Conservation (phyloP, 2,888 invertebrate genomes). For the Caenorhabditis zanzibari region DNA sequence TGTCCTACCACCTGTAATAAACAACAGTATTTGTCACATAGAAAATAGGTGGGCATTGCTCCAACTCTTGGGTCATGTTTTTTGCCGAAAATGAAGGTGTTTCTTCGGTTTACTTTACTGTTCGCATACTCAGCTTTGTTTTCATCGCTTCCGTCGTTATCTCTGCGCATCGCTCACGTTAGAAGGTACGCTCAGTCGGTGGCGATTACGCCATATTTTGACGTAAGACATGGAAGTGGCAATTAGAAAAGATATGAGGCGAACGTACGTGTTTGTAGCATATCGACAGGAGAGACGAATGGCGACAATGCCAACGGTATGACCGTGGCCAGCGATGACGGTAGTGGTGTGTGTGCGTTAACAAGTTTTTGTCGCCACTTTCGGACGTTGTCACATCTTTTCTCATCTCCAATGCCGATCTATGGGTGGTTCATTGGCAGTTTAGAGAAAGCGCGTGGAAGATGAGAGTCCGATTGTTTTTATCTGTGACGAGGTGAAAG, state of each 20-base stretch:
- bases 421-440: conserved; percentile 48
- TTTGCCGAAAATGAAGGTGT: too few relatives aligned
- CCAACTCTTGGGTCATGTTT: too few relatives aligned
- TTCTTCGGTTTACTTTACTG: too few relatives aligned
- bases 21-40: too few relatives aligned
- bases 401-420: conserved; percentile 32
- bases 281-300: conserved; percentile 49
- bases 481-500: conserved; percentile 5
- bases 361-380: conserved; percentile 60
- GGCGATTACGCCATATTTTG: conserved; percentile 67
- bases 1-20: too few relatives aligned
- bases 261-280: conserved; percentile 57
- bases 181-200: conserved; percentile 36
- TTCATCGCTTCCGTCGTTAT: conserved; percentile 20
- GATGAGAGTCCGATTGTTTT: conserved; percentile 42
- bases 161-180: conserved; percentile 50
- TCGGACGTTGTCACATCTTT: conserved; percentile 55
- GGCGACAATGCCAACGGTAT: conserved; percentile 34
- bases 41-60: too few relatives aligned
- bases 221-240: conserved; percentile 43
- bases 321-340: conserved; percentile 33
- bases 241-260: conserved; percentile 15
- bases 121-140: not conserved
- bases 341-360: conserved; percentile 46
- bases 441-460: conserved; percentile 30